Evolutionary conservation across 1,140 invertebrate species (phyloP).

Genomic region (Pollicipes pollicipes): DNA sequence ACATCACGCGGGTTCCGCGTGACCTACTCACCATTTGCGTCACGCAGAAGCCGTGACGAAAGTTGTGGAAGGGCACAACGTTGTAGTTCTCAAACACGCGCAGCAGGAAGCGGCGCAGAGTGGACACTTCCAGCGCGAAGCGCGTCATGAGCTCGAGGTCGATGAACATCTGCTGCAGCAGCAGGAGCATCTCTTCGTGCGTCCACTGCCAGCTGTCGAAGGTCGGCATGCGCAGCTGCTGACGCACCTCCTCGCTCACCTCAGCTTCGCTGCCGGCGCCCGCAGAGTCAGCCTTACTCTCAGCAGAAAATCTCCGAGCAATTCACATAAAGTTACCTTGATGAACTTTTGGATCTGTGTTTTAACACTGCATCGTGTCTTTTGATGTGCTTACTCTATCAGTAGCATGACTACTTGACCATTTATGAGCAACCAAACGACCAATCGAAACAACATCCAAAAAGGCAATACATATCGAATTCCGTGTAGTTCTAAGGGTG

Average conservation of each 20-base stretch:
- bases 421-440: too few relatives aligned
- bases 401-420: too few relatives aligned
- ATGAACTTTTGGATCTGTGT: too few relatives aligned
- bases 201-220: slow-evolving; percentile 71
- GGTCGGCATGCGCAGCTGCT: slow-evolving; percentile 47
- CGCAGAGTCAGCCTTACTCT: slow-evolving; percentile 7
- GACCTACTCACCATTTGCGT: slow-evolving; percentile 74
- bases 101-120: slow-evolving; percentile 51
- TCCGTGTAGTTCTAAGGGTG: too few relatives aligned
- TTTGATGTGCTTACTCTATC: too few relatives aligned
- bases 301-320: too few relatives aligned
- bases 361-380: too few relatives aligned
- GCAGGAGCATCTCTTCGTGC: slow-evolving; percentile 59
- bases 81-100: slow-evolving; percentile 75
- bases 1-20: too few relatives aligned
- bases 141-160: slow-evolving; percentile 54
- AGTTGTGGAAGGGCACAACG: slow-evolving; percentile 79
- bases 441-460: too few relatives aligned
- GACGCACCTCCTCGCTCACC: slow-evolving; percentile 39
- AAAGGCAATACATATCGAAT: too few relatives aligned
- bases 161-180: slow-evolving; percentile 57
- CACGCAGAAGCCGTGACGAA: slow-evolving; percentile 74
- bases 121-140: slow-evolving; percentile 55
- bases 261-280: slow-evolving; percentile 38
- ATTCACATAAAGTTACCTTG: too few relatives aligned